These are phyloP conservation scores for Ceyx cyanopectus DNA, from an alignment of 2,113 vertebrate genomes.

Conservation along the genomic window DNA sequence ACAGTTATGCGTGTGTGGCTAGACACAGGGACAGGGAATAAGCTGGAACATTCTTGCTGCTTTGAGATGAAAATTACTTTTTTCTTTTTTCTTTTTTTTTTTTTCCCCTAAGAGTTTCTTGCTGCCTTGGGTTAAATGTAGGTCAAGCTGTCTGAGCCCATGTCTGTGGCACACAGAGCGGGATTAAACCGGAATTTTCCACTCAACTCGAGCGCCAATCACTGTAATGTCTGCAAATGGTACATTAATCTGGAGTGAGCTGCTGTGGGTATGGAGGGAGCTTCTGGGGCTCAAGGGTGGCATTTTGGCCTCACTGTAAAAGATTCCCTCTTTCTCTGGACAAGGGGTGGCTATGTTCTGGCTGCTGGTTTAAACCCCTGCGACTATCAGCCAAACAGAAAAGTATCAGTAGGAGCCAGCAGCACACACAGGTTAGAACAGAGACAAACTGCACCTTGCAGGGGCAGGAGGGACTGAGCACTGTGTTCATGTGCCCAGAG, in stretches of 20 bases:
- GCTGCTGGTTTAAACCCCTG: neutral
- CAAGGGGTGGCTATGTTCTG: neutral
- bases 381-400: neutral
- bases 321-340: neutral
- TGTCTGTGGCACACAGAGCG: slow-evolving; percentile 28
- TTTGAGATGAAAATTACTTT: neutral
- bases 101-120: slow-evolving; percentile 11
- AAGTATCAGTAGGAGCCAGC: neutral
- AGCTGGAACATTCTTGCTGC: neutral
- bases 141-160: slow-evolving; percentile 65
- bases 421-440: fast-evolving
- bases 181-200: slow-evolving; percentile 69
- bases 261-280: slow-evolving; percentile 17
- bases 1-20: neutral
- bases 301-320: neutral
- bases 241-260: slow-evolving; percentile 58
- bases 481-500: neutral
- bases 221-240: slow-evolving; percentile 51
- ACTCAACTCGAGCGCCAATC: slow-evolving; percentile 45
- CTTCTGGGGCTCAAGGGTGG: slow-evolving; percentile 20
- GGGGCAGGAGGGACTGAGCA: neutral
- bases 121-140: slow-evolving; percentile 40
- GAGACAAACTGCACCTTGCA: fast-evolving
- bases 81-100: neutral
- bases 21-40: neutral